Base-by-base conservation (phyloP, 2,113 vertebrate species). In the Gila orcuttii region DNA sequence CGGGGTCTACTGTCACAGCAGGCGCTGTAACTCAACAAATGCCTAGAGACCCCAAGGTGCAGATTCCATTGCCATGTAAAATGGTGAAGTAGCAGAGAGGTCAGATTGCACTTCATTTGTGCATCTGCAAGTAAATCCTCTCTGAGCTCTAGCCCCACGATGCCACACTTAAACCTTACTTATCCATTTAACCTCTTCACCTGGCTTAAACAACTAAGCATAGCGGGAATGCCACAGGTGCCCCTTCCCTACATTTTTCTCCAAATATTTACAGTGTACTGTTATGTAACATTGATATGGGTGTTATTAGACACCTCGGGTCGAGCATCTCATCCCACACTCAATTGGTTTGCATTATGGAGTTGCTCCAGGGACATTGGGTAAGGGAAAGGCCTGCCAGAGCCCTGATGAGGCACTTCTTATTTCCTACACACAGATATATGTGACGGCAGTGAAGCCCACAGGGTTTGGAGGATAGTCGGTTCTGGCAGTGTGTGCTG, bases 351-450 rank as follows among this genome's bases (percentile, higher is more conserved):
- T 82, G 85, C 21, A 81, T 36, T 87, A 88, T 94, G 93, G 92
- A 90, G 68, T 19, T 12, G 84, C 55, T 93, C 93, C 93, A 93
- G 89, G 91, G 89, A 92, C 93, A 89, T 59, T 76, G 88, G 86
- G 90, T 71, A 87, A 87, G 86, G 85, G 13, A 79, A 78, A 62
- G 83, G 87, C 88, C 47, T 88, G 91, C 90, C 91, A 87, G 64
- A 86, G 57, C 33, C 69, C 79, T 83, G 39, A 74, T 80, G 57
- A 77, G 79, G 39, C 50, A 81, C 60, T n/a, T 82, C 62, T 82
- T 71, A 85, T 71, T 36, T 7, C n/a, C 60, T 33, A 13, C 74
- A 79, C 79, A 80, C 25, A 64, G 25, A 80, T 59, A 80, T 80
- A 86, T 36, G n/a, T 31, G 31, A 68, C 31, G n/a, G 75, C 74